phyloP scores from a whole-genome alignment of 37 sponge, comb jelly and placozoan species.

The Geodia barretti region DNA sequence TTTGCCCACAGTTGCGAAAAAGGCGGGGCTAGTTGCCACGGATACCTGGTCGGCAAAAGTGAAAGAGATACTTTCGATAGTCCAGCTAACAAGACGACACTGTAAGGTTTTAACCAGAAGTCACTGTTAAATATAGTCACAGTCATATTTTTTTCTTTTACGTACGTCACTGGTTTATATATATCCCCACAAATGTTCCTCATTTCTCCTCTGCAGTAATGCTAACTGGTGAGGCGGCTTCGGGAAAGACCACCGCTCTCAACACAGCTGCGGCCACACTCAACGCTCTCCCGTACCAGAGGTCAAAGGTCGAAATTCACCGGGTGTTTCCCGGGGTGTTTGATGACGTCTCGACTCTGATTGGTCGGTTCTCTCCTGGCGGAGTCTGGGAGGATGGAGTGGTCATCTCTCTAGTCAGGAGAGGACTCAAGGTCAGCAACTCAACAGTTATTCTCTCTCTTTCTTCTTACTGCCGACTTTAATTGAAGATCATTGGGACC shows the following conservation, averaged over 20 bases:
- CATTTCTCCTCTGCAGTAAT: constrained; percentile 61
- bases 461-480: background rate
- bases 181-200: too few species aligned
- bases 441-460: background rate
- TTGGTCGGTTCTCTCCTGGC: constrained; percentile 32
- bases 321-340: constrained; percentile 59
- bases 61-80: constrained; percentile 32
- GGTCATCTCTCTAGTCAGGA: constrained; percentile 75
- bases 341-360: constrained; percentile 45
- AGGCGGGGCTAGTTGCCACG: constrained; percentile 20
- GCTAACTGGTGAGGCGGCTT: constrained; percentile 62
- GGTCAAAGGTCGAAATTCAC: constrained; percentile 33
- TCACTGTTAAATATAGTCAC: too few species aligned
- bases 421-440: constrained; percentile 63
- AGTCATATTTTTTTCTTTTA: background rate
- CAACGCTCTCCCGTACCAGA: constrained; percentile 13
- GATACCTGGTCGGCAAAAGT: constrained; percentile 44
- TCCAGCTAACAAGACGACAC: constrained; percentile 12
- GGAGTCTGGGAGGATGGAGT: constrained; percentile 88
- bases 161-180: background rate
- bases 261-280: constrained; percentile 60
- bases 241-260: constrained; percentile 75
- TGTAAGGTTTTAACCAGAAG: background rate
- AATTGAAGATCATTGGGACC: too few species aligned
- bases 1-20: background rate